Evolutionary conservation across 2,113 vertebrate species (phyloP).

Genomic region (Leptocoma aspasia): DNA sequence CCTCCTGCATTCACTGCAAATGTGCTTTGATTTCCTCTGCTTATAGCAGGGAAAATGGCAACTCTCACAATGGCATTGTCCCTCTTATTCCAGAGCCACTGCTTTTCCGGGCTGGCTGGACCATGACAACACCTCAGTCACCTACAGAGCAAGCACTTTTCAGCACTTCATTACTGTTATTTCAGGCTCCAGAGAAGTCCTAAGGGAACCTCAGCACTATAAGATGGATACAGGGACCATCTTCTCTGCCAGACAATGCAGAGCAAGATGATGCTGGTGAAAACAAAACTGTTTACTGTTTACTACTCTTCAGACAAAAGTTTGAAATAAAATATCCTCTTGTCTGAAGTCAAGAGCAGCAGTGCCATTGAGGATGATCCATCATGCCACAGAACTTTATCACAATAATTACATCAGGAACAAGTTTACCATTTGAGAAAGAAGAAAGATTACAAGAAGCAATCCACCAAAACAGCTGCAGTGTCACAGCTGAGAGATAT

Average conservation of each 20-base stretch:
- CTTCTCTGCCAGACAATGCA: background rate
- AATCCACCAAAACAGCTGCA: constrained; percentile 29
- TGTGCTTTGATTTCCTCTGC: background rate
- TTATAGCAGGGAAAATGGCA: background rate
- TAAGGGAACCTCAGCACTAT: background rate
- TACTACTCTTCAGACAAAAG: background rate
- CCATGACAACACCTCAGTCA: background rate
- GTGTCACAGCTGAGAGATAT: constrained; percentile 33
- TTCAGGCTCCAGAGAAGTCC: background rate
- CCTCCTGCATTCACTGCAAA: background rate
- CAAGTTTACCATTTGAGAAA: constrained; percentile 48
- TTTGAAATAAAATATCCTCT: constrained; percentile 35
- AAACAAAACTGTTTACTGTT: constrained; percentile 2
- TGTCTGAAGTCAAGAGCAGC: constrained; percentile 3
- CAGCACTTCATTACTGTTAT: background rate
- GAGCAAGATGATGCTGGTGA: background rate
- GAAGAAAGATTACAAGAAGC: constrained; percentile 42
- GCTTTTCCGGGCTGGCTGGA: background rate
- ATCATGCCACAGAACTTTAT: constrained; percentile 27
- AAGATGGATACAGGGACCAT: background rate
- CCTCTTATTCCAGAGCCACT: background rate
- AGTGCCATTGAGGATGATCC: background rate
- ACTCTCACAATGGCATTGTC: background rate
- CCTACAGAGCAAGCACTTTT: background rate
- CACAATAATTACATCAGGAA: constrained; percentile 59